These are phyloP conservation scores for Apis florea DNA, from an alignment of 1,140 invertebrate species.

Conservation along the genomic window DNA sequence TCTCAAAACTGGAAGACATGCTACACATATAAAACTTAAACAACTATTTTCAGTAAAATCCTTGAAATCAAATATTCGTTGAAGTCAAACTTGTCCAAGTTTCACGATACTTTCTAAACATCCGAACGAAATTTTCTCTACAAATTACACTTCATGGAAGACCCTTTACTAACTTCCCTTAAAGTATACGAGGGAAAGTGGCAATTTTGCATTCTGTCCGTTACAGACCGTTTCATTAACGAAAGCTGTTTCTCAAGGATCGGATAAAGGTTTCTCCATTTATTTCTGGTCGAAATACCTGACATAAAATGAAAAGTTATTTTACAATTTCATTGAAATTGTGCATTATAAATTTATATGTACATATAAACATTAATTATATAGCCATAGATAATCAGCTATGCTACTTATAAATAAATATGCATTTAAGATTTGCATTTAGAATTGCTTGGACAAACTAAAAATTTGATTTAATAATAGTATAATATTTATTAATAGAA, in stretches of 20 bases:
- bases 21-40: not conserved
- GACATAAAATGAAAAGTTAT: not conserved
- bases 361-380: too few species aligned
- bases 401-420: too few species aligned
- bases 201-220: slow-evolving; percentile 27
- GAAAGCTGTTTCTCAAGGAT: slow-evolving; percentile 6
- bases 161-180: too few species aligned
- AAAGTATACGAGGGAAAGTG: not conserved
- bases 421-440: too few species aligned
- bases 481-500: too few species aligned
- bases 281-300: not conserved
- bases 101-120: not conserved
- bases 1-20: too few species aligned
- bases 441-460: too few species aligned
- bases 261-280: slow-evolving; percentile 18
- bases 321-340: too few species aligned
- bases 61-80: not conserved
- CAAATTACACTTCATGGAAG: not conserved
- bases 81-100: not conserved
- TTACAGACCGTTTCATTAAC: slow-evolving; percentile 25
- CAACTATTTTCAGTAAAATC: not conserved
- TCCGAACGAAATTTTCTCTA: not conserved
- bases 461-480: too few species aligned
- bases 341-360: too few species aligned
- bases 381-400: too few species aligned